Conservation (phyloP, 2,888 invertebrate species). For the Protula sp. region DNA sequence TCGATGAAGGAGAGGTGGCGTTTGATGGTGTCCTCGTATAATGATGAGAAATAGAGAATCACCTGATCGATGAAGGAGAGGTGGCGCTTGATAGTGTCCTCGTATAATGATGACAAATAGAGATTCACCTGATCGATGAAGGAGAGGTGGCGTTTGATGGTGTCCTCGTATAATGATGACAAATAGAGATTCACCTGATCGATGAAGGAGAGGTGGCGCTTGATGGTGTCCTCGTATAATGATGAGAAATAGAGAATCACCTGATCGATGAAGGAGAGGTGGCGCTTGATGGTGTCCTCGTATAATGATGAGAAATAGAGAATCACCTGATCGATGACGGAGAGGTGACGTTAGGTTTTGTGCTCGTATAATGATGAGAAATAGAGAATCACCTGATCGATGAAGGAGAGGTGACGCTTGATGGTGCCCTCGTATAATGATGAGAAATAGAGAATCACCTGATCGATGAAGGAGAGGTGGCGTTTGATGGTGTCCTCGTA, state of each 20-base stretch:
- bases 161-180: conserved; percentile 53
- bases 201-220: conserved; percentile 52
- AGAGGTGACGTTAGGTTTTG: conserved; percentile 52
- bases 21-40: conserved; percentile 53
- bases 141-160: conserved; percentile 52
- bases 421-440: conserved; percentile 53
- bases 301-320: no score
- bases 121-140: conserved; percentile 55
- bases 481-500: no score
- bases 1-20: conserved; percentile 54
- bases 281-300: no score
- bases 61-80: conserved; percentile 55
- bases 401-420: conserved; percentile 53
- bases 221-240: no score
- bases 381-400: conserved; percentile 54
- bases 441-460: no score
- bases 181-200: conserved; percentile 54
- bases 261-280: no score
- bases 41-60: no score
- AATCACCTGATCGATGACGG: no score
- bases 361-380: no score
- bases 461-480: no score
- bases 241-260: no score
- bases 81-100: conserved; percentile 52
- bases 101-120: no score